Evolutionary conservation across 1,140 invertebrate species (phyloP).

Genomic region (Mylabris phalerata): DNA sequence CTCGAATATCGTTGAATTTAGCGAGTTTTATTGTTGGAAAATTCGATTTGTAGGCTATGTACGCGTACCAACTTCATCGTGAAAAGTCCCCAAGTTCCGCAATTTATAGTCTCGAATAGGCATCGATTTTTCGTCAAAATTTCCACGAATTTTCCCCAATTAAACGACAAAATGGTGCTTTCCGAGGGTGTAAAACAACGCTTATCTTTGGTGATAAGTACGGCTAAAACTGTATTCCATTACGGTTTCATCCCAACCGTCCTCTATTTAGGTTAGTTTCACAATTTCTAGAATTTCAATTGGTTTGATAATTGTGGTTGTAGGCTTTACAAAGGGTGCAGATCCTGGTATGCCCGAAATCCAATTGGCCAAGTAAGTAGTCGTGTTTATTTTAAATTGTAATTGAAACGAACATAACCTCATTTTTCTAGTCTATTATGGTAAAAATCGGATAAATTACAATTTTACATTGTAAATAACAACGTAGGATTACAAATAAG

Average conservation of each 20-base stretch:
- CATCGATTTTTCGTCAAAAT: too few species aligned
- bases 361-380: constrained; percentile 47
- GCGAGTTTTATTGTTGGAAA: too few species aligned
- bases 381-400: background rate
- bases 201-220: constrained; percentile 50
- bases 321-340: constrained; percentile 56
- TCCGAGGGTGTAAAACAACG: constrained; percentile 51
- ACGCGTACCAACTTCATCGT: too few species aligned
- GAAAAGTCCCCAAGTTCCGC: too few species aligned
- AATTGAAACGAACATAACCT: constrained; percentile 1
- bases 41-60: too few species aligned
- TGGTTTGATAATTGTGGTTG: constrained; percentile 22
- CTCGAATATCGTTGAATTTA: too few species aligned
- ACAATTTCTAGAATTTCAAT: constrained; percentile 11
- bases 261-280: constrained; percentile 58
- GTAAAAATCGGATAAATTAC: constrained; percentile 7
- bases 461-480: background rate
- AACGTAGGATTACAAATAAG: constrained; percentile 3
- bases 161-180: constrained; percentile 26
- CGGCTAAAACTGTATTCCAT: constrained; percentile 56
- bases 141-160: too few species aligned
- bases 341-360: constrained; percentile 57
- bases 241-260: constrained; percentile 63
- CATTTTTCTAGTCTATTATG: constrained; percentile 26
- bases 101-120: too few species aligned